phyloP scores from a whole-genome alignment of 2,113 vertebrate genomes.

The Pongo pygmaeus region DNA sequence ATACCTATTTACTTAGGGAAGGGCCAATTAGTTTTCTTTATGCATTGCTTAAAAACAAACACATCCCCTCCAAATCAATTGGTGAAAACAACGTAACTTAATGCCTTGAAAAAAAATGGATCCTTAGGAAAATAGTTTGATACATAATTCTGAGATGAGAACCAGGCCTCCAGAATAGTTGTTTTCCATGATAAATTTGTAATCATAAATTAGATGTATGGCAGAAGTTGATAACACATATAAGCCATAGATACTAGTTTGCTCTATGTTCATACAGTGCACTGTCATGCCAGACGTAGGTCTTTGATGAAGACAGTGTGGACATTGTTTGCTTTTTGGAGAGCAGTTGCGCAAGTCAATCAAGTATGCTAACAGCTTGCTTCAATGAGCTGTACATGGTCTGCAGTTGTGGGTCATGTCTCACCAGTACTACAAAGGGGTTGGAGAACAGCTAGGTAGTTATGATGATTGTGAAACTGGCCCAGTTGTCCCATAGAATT shows the following conservation, averaged over 20 bases:
- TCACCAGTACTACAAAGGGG: not conserved
- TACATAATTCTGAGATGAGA: not conserved
- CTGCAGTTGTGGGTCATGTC: not conserved
- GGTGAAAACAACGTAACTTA: not conserved
- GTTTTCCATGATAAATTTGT: not conserved
- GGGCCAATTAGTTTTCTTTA: conserved; percentile 30
- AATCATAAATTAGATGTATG: not conserved
- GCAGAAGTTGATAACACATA: not conserved
- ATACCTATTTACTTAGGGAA: conserved; percentile 30
- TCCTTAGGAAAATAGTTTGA: not conserved
- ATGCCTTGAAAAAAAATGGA: not conserved
- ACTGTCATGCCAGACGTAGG: not conserved
- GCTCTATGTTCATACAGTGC: not conserved
- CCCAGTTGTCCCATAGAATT: no score
- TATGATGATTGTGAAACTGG: not conserved
- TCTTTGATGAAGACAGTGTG: not conserved
- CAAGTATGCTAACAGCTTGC: not conserved
- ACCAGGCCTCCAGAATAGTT: not conserved
- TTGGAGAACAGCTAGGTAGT: not conserved
- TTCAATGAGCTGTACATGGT: not conserved
- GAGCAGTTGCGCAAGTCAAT: not conserved
- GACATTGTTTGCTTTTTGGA: not conserved
- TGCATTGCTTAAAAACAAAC: conserved; percentile 48
- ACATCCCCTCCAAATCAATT: not conserved
- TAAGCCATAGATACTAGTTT: not conserved